phyloP scores from a whole-genome alignment of 2,888 invertebrate genomes.

The Cyrtodaria siliqua region DNA sequence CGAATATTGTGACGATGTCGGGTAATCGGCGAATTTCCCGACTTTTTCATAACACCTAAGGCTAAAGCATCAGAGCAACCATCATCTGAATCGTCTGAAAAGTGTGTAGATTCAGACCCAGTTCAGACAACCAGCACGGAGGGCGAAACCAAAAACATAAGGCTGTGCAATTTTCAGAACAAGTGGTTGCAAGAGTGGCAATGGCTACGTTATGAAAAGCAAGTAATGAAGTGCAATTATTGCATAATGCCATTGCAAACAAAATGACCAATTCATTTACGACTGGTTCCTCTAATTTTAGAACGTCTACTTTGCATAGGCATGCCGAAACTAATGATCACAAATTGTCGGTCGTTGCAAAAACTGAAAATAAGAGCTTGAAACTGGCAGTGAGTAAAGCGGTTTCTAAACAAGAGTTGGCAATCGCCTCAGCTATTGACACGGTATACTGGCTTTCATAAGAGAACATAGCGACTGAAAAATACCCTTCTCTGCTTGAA shows the following conservation, averaged over 20 bases:
- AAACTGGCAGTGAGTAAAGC: neutral
- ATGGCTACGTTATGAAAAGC: conserved; percentile 1
- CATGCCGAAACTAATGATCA: neutral
- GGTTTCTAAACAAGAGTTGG: neutral
- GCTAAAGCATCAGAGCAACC: too few relatives aligned
- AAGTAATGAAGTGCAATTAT: conserved; percentile 7
- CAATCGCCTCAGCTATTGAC: conserved; percentile 5
- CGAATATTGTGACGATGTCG: too few relatives aligned
- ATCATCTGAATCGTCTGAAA: too few relatives aligned
- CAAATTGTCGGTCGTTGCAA: conserved; percentile 2
- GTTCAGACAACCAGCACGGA: too few relatives aligned
- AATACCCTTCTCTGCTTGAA: conserved; percentile 34
- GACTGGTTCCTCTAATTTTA: neutral
- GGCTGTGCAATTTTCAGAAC: neutral
- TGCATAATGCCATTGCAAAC: conserved; percentile 6
- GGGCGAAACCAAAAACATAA: too few relatives aligned
- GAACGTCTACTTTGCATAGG: neutral
- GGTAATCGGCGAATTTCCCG: too few relatives aligned
- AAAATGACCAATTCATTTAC: conserved; percentile 11
- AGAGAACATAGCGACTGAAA: conserved; percentile 32
- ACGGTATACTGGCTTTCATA: conserved; percentile 27
- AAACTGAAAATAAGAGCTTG: conserved; percentile 2
- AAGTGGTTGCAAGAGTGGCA: conserved; percentile 6
- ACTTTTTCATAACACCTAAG: too few relatives aligned
- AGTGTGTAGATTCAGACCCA: too few relatives aligned